Evolutionary conservation across 2,797 vertebrate species (phyloP), one percentile per base, ranked within the genome.

Genomic region (Etheostoma nigrum): DNA sequence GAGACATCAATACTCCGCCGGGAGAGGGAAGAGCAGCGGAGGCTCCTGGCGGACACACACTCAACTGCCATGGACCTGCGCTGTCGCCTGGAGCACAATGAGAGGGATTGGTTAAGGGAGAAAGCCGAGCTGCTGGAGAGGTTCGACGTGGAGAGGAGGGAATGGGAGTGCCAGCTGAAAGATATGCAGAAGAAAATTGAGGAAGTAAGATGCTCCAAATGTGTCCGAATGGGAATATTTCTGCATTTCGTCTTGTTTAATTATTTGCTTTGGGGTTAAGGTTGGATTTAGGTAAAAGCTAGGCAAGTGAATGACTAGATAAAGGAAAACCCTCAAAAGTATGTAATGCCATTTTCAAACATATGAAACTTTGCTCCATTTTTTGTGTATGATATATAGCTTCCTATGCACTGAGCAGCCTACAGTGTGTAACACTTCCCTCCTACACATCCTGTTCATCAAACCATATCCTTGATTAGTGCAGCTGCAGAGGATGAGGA

Each of bases 101-200:
- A 98, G 87, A 95, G 83, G 75, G 95, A 93, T 92, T 98, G 98
- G 98, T 92, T 94, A 74, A 96, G 94, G 87, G 98, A 99, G 90
- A 97, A 96, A 91, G 95, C 96, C 51, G 97, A 99, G 84, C 91
- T 99, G 84, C 92, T 99, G 92, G 96, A 98, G 91, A 95, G 95
- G 87, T 99, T 99, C 87, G 97, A 99, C 76, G 92, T 93, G 0
- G 98, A 99, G 94, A 96, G 98, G 88, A 97, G 94, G 73, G 97
- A 99, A 83, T 99, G 98, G 98, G 98, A 99, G 93, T 95, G 94
- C 84, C 98, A 99, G 52, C 96, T 99, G 95, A 96, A 96, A 85
- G 94, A 97, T 82, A 99, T 99, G 98, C 98, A 99, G 93, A 96
- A 78, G 88, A 99, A 98, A 94, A 98, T 99, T 90, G 97, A 99